phyloP scores from a whole-genome alignment of 2,113 vertebrate genomes.

The Gracilinanus agilis region DNA sequence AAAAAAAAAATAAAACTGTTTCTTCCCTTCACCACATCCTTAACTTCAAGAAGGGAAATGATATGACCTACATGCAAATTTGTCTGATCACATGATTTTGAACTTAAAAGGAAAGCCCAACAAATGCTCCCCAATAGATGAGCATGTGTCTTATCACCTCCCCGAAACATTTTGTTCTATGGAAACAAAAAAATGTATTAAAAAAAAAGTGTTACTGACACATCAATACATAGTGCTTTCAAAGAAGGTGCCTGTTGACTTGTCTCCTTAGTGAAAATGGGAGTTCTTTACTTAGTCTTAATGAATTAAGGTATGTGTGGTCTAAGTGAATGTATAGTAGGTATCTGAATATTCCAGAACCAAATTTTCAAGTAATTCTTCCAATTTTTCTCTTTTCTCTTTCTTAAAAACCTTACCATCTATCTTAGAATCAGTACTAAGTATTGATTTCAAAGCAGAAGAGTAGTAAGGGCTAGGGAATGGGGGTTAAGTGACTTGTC shows the following conservation, averaged over 20 bases:
- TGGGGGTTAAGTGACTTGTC: too few relatives aligned
- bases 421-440: too few relatives aligned
- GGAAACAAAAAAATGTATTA: neutral
- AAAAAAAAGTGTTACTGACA: neutral
- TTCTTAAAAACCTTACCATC: slow-evolving; percentile 3
- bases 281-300: neutral
- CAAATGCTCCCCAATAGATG: slow-evolving; percentile 38
- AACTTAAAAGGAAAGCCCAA: slow-evolving; percentile 24
- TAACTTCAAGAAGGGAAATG: slow-evolving; percentile 43
- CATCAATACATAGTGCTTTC: neutral
- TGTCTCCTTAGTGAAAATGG: neutral
- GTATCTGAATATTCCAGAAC: neutral
- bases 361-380: neutral
- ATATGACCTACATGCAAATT: slow-evolving; percentile 69
- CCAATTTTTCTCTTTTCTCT: neutral
- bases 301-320: neutral
- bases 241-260: neutral
- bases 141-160: neutral
- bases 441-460: too few relatives aligned
- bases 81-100: slow-evolving; percentile 20
- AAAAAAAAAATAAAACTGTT: slow-evolving; percentile 4
- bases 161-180: neutral
- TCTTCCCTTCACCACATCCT: slow-evolving; percentile 9
- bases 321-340: neutral
- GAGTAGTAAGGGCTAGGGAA: too few relatives aligned